phyloP scores from a whole-genome alignment of 1,140 invertebrate genomes.

The Oryzaephilus surinamensis region DNA sequence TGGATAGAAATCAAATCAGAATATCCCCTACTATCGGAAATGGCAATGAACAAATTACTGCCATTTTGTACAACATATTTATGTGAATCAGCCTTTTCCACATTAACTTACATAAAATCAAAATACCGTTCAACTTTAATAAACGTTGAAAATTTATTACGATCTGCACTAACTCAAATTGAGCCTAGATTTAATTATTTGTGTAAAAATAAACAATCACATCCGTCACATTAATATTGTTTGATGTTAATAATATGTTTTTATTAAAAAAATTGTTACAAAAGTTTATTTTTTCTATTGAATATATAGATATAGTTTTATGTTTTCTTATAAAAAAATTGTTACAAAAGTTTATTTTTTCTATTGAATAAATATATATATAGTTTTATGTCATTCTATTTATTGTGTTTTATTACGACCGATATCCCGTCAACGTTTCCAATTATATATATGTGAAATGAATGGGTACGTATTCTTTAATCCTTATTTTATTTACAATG shows the following conservation, averaged over 20 bases:
- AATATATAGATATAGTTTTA: neutral
- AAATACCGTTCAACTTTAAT: constrained; percentile 5
- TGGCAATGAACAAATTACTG: no score
- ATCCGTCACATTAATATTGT: constrained; percentile 6
- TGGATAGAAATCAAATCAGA: no score
- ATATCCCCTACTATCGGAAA: no score
- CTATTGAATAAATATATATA: neutral
- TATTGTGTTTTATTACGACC: neutral
- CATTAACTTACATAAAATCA: no score
- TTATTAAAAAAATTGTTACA: neutral
- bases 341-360: neutral
- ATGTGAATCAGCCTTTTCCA: no score
- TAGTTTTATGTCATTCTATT: neutral
- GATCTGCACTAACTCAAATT: constrained; percentile 5
- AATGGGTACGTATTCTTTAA: neutral
- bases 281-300: neutral
- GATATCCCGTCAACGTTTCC: neutral
- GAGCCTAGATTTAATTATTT: constrained; percentile 5
- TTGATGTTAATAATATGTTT: no score
- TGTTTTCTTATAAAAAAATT: neutral
- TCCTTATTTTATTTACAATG: neutral
- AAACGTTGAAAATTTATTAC: constrained; percentile 4
- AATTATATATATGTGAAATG: neutral
- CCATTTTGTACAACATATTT: no score
- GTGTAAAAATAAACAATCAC: constrained; percentile 5